Percentiles rank a stretch among this genome's conserved stretches.
Evolutionary conservation across 2,113 vertebrate species (phyloP).

Genomic region (Spilogale gracilis): DNA sequence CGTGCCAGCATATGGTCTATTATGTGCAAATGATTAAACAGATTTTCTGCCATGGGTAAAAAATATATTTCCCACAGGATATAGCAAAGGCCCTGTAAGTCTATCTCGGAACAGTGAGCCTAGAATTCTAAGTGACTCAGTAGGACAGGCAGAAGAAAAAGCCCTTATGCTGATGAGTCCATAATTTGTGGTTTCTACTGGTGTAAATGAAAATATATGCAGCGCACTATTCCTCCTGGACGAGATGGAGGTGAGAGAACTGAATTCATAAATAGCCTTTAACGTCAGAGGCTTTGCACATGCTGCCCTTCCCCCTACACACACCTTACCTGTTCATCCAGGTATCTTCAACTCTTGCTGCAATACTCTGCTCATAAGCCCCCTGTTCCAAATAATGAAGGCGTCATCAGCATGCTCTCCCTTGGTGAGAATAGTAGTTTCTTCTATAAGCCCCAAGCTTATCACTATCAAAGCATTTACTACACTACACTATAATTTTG

Average conservation of each 20-base stretch:
- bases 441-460: neutral
- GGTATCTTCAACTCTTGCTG: neutral
- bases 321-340: neutral
- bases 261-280: constrained; percentile 9
- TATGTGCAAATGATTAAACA: constrained; percentile 79
- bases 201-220: constrained; percentile 29
- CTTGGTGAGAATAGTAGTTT: neutral
- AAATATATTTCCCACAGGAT: constrained; percentile 71
- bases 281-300: neutral
- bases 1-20: constrained; percentile 71
- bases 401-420: neutral
- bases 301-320: neutral
- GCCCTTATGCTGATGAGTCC: neutral
- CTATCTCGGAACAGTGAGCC: constrained; percentile 7
- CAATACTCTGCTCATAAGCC: neutral
- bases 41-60: constrained; percentile 75
- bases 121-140: constrained; percentile 72
- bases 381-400: neutral
- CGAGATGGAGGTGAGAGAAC: constrained; percentile 31
- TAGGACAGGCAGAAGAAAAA: constrained; percentile 48
- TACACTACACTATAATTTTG: neutral
- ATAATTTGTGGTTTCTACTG: constrained; percentile 42
- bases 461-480: neutral
- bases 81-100: constrained; percentile 57
- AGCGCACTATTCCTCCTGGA: neutral